Evolutionary conservation across 2,888 invertebrate species (phyloP), one percentile per base, ranked within the genome.

Genomic region (Amaurobius ferox): DNA sequence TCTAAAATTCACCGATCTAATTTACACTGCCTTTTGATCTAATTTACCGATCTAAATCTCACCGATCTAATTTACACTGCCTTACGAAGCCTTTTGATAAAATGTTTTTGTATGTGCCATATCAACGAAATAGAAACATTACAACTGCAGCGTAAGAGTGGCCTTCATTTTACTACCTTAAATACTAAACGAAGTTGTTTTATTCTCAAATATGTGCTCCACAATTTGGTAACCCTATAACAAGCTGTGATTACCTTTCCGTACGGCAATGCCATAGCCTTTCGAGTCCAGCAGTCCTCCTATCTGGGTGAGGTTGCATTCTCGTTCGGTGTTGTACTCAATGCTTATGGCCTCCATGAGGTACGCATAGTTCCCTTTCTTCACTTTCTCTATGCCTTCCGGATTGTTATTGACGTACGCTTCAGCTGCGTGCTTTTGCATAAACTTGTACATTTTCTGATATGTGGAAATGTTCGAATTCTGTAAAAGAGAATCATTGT

Each of bases 371-470:
- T 92, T 91, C n/a, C 90, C 91, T 88, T 90, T 88, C 28, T 88
- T 88, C 19, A 93, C 93, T 85, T 94, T 92, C 11, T 92, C 90
- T 0, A 95, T 93, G 0, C 96, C 96, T 86, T 93, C 93, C 16
- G 94, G 93, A 89, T 95, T 95, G 26, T 78, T 83, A 40, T 79
- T 71, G 19, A 88, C 87, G 44, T 89, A 89, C 1, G 89, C 89
- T 32, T 87, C 86, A 0, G 90, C 90, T 28, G 62, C 61, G 44
- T 89, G 88, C 89, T 73, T 64, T 13, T 89, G 89, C 92, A 92
- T 92, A 86, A 91, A 90, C 30, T 91, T 89, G 92, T 92, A 92
- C 92, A 93, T 93, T 74, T 90, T 89, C 80, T 91, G 90, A 90
- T 89, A 89, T 89, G 83, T 89, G 87, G 11, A 91, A 26, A 89